Conservation (phyloP, 2,113 vertebrate genomes). For the Buteo buteo region DNA sequence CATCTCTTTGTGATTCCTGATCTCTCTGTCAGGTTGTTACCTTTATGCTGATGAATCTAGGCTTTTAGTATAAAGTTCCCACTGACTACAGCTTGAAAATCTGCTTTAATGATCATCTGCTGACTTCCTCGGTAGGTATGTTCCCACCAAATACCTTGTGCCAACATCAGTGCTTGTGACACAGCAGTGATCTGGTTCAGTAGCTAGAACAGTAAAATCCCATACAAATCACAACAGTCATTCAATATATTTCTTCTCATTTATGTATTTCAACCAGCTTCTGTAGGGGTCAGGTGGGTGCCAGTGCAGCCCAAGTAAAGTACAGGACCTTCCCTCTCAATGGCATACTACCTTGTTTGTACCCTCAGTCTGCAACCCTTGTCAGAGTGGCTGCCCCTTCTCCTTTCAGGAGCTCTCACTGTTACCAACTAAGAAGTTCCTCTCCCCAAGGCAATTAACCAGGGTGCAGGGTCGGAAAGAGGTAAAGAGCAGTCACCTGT, state of each 20-base stretch:
- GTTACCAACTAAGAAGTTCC: not conserved
- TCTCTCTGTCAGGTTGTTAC: not conserved
- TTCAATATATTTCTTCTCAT: not conserved
- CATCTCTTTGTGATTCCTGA: not conserved
- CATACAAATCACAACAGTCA: not conserved
- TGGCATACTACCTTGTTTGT: not conserved
- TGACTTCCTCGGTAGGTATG: not conserved
- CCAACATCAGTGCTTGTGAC: not conserved
- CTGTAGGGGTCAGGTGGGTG: not conserved
- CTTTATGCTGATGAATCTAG: not conserved
- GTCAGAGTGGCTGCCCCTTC: not conserved
- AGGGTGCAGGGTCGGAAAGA: not conserved
- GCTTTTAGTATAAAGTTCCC: not conserved
- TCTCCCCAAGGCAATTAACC: not conserved
- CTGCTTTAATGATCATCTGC: not conserved
- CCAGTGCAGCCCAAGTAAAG: not conserved
- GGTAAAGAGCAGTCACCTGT: not conserved
- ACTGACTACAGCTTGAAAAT: not conserved
- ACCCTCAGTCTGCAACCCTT: not conserved
- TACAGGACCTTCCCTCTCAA: not conserved
- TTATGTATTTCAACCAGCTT: not conserved
- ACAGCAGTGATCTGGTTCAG: not conserved
- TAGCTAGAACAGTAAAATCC: not conserved
- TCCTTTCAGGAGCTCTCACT: not conserved
- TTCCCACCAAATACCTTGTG: not conserved